These are phyloP conservation scores for Boleophthalmus pectinirostris DNA, from an alignment of 2,113 vertebrate genomes.

Conservation along the genomic window DNA sequence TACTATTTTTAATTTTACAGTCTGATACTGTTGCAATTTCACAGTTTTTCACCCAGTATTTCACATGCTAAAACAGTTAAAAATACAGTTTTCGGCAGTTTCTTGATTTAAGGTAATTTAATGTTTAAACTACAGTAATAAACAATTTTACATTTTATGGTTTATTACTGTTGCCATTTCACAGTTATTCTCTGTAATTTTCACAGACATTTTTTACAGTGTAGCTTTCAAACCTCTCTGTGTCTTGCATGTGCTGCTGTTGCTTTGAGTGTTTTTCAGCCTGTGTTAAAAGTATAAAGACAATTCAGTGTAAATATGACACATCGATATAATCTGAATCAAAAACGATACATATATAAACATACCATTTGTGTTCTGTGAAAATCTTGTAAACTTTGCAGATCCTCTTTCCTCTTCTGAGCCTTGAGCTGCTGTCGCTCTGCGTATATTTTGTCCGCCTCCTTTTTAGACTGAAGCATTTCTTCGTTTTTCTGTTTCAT, in stretches of 20 bases:
- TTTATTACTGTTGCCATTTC: too few relatives aligned
- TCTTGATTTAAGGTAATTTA: too few relatives aligned
- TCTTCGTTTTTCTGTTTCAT: slow-evolving; percentile 70
- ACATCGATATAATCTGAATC: not conserved
- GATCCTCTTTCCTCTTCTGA: slow-evolving; percentile 64
- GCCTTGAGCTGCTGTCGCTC: slow-evolving; percentile 81
- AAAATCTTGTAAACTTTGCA: slow-evolving; percentile 69
- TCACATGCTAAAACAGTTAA: too few relatives aligned
- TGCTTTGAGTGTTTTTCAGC: slow-evolving; percentile 74
- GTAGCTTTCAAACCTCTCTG: slow-evolving; percentile 71
- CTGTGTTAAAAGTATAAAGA: slow-evolving; percentile 57
- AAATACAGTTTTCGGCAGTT: too few relatives aligned
- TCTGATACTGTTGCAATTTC: too few relatives aligned
- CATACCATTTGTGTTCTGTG: slow-evolving; percentile 84
- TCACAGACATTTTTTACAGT: too few relatives aligned
- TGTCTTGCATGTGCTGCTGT: slow-evolving; percentile 69
- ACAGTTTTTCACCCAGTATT: too few relatives aligned
- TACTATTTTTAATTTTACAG: too few relatives aligned
- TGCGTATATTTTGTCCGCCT: slow-evolving; percentile 75
- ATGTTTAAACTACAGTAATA: too few relatives aligned
- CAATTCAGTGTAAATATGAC: not conserved
- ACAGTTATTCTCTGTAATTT: too few relatives aligned
- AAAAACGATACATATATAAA: not conserved
- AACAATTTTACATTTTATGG: too few relatives aligned
- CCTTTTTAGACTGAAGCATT: slow-evolving; percentile 64